phyloP scores from a whole-genome alignment of 2,888 invertebrate genomes.

The Nymphalis polychloros region DNA sequence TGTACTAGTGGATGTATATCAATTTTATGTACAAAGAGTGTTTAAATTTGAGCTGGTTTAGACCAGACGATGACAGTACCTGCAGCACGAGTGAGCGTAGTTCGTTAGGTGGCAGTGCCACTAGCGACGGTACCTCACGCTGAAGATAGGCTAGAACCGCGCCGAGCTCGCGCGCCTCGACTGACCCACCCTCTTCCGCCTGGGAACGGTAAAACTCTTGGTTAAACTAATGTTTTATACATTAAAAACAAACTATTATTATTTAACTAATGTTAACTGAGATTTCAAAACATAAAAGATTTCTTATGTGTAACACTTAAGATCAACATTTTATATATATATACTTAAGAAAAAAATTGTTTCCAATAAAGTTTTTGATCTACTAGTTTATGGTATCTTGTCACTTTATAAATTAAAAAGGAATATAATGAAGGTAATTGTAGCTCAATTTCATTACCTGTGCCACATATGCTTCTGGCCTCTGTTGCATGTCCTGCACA shows the following conservation, averaged over 20 bases:
- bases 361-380: no score
- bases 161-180: constrained; percentile 79
- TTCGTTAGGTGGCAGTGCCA: constrained; percentile 77
- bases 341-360: no score
- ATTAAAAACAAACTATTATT: no score
- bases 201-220: constrained; percentile 10
- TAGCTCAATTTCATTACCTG: constrained; percentile 48
- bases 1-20: no score
- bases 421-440: background rate
- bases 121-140: constrained; percentile 78
- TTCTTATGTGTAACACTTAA: no score
- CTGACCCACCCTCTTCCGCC: constrained; percentile 48
- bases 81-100: constrained; percentile 76
- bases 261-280: no score
- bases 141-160: constrained; percentile 83
- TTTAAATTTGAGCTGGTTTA: background rate
- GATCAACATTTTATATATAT: no score
- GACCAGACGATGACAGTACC: constrained; percentile 46
- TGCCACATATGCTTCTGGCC: constrained; percentile 58
- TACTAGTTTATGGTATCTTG: no score
- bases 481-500: constrained; percentile 60
- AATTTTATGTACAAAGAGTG: background rate
- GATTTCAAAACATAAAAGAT: no score
- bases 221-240: no score
- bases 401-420: no score